A percentile compares a stretch with the other conserved stretches of the same genome.
These are phyloP conservation scores for Solenopsis invicta DNA, from an alignment of 1,140 invertebrate species.

Conservation along the genomic window DNA sequence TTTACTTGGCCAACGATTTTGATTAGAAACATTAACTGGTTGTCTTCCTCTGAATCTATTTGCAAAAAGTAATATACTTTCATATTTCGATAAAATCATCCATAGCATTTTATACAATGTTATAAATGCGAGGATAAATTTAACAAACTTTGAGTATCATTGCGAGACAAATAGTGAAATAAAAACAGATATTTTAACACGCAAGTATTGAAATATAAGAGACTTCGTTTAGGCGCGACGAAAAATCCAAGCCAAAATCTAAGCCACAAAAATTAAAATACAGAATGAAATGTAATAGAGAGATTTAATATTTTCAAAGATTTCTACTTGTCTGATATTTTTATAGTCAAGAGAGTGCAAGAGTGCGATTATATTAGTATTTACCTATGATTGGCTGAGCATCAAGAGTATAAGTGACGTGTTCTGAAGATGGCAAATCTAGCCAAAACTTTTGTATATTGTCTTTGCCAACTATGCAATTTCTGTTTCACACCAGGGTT, in stretches of 20 bases:
- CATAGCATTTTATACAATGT: background rate
- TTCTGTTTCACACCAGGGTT: conserved; percentile 95
- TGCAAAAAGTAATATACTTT: conserved; percentile 17
- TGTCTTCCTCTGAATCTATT: conserved; percentile 88
- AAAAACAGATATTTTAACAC: conserved; percentile 6
- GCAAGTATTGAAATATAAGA: conserved; percentile 39
- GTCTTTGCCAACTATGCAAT: conserved; percentile 91
- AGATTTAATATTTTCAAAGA: conserved; percentile 52
- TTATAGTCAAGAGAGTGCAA: conserved; percentile 44
- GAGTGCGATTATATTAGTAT: conserved; percentile 35
- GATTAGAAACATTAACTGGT: conserved; percentile 92
- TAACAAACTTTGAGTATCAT: conserved; percentile 11
- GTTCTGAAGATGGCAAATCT: conserved; percentile 91
- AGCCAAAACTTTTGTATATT: conserved; percentile 93
- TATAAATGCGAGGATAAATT: conserved; percentile 11
- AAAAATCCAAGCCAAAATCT: conserved; percentile 35
- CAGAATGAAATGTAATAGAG: conserved; percentile 42
- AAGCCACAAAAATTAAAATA: conserved; percentile 11
- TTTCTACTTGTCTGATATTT: conserved; percentile 57
- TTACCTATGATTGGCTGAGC: conserved; percentile 92
- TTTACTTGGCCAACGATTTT: conserved; percentile 91
- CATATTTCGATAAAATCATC: conserved; percentile 24
- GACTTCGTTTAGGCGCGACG: background rate
- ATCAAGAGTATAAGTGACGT: conserved; percentile 91
- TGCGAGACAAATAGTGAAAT: conserved; percentile 39